These are phyloP conservation scores for Ramphastos sulfuratus DNA, from an alignment of 2,113 vertebrate species.

Conservation along the genomic window DNA sequence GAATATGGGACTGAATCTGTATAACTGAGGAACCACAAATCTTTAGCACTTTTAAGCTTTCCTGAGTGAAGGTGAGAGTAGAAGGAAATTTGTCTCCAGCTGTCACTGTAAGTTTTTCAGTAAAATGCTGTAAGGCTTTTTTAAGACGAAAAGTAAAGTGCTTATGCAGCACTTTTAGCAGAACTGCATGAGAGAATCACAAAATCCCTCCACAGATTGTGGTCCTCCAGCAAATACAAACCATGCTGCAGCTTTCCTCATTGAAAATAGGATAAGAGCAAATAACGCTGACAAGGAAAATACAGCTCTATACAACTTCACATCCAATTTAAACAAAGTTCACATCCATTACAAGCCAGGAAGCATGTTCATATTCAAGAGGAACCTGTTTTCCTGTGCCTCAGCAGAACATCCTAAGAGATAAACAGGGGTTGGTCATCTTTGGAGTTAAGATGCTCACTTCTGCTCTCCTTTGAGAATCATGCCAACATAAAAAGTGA, in stretches of 20 bases:
- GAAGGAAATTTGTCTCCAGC: constrained; percentile 45
- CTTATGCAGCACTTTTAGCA: constrained; percentile 50
- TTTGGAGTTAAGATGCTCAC: background rate
- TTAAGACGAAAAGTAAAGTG: constrained; percentile 36
- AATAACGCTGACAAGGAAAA: constrained; percentile 49
- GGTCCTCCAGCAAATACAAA: constrained; percentile 39
- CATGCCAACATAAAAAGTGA: background rate
- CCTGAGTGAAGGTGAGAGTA: background rate
- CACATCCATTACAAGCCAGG: constrained; percentile 26
- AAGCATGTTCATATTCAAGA: constrained; percentile 15
- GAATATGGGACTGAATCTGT: background rate
- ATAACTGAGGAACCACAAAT: constrained; percentile 7
- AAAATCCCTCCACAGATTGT: background rate
- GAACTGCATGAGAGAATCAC: background rate
- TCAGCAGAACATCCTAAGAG: constrained; percentile 26
- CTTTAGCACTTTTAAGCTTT: constrained; percentile 2
- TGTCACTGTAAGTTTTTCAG: constrained; percentile 49
- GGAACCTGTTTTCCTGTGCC: background rate
- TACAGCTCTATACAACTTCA: background rate
- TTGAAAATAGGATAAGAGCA: constrained; percentile 52
- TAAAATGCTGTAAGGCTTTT: constrained; percentile 39
- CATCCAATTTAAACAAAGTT: constrained; percentile 53
- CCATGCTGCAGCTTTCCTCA: background rate
- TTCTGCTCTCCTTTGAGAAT: background rate
- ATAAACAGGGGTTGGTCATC: background rate